Conservation (phyloP, 2,888 invertebrate species). For the Cosmopolites sordidus region DNA sequence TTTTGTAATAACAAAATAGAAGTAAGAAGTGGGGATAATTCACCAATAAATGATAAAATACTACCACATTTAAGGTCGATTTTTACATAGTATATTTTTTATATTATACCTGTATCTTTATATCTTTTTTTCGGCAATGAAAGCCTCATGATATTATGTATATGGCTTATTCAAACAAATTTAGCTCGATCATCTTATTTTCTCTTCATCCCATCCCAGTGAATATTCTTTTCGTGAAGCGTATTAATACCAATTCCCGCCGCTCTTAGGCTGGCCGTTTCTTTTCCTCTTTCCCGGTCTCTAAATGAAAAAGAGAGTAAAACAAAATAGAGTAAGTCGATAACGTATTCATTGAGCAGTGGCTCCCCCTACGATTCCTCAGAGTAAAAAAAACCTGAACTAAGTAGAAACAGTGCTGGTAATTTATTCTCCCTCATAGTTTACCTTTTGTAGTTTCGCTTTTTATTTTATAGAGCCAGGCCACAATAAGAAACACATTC, state of each 20-base stretch:
- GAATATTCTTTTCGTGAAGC: neutral
- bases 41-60: too few species aligned
- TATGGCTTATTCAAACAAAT: neutral
- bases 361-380: slow-evolving; percentile 20
- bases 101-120: too few species aligned
- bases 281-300: slow-evolving; percentile 17
- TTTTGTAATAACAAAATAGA: too few species aligned
- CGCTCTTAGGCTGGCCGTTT: neutral
- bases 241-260: neutral
- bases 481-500: neutral
- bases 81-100: too few species aligned
- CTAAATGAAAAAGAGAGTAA: slow-evolving; percentile 23
- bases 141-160: too few species aligned
- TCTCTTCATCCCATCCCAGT: neutral
- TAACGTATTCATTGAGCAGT: slow-evolving; percentile 25
- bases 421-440: slow-evolving; percentile 21
- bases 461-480: slow-evolving; percentile 1
- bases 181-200: neutral
- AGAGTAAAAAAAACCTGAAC: slow-evolving; percentile 22
- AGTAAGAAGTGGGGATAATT: too few species aligned
- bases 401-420: slow-evolving; percentile 21
- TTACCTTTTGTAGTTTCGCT: slow-evolving; percentile 21
- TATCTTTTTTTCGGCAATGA: too few species aligned
- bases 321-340: slow-evolving; percentile 24
- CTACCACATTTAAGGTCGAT: too few species aligned